A percentile compares a stretch with the other conserved stretches of the same genome.
These are phyloP conservation scores for Axinella damicornis DNA, from an alignment of 37 sponge, comb jelly and placozoan genomes.

Conservation along the genomic window DNA sequence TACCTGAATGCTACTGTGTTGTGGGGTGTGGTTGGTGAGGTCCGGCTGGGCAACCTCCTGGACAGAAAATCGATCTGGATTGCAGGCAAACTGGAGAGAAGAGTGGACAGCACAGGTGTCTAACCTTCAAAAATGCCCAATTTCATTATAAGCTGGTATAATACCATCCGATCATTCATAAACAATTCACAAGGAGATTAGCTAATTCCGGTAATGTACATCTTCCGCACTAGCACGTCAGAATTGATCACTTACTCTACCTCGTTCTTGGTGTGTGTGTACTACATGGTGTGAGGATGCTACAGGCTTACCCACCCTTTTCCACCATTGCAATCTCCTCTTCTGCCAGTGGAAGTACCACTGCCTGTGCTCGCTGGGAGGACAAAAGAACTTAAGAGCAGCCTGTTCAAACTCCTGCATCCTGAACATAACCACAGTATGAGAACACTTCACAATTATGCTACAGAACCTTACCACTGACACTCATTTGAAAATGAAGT, in stretches of 20 bases:
- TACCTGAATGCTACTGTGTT: slow-evolving; percentile 7
- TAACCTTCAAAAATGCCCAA: no score
- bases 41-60: not conserved
- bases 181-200: no score
- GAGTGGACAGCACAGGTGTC: not conserved
- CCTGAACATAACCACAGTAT: not conserved
- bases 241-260: no score
- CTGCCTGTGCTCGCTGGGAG: slow-evolving; percentile 5
- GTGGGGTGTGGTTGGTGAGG: not conserved
- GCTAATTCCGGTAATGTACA: no score
- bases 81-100: slow-evolving; percentile 7
- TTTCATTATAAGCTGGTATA: no score
- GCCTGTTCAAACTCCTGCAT: slow-evolving; percentile 24
- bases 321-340: slow-evolving; percentile 68
- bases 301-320: no score
- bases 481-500: not conserved
- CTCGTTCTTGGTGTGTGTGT: no score
- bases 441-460: no score
- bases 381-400: slow-evolving; percentile 39
- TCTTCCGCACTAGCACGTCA: no score
- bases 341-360: slow-evolving; percentile 65
- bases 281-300: no score
- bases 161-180: no score
- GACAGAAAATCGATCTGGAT: slow-evolving; percentile 17
- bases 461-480: no score